phyloP scores from a whole-genome alignment of 2,797 vertebrate species.

The Sorex maritimensis region DNA sequence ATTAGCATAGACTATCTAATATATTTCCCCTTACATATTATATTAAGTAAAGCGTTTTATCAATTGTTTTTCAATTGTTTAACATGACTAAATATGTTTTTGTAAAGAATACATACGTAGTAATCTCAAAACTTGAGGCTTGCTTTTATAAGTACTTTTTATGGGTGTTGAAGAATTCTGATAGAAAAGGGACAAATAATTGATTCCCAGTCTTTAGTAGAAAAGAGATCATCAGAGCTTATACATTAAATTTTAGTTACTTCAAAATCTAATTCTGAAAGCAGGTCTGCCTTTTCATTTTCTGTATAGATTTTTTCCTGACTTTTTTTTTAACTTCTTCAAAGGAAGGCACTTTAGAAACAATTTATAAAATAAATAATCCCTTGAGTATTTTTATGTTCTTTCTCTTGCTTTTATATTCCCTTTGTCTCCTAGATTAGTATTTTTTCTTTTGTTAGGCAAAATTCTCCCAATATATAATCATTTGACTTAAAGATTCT shows the following conservation, averaged over 20 bases:
- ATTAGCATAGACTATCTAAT: constrained; percentile 44
- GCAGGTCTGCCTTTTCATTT: constrained; percentile 44
- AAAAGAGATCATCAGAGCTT: constrained; percentile 20
- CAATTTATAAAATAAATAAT: constrained; percentile 39
- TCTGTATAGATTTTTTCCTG: neutral
- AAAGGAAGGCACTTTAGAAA: constrained; percentile 27
- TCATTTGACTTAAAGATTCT: constrained; percentile 60
- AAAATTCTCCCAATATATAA: neutral
- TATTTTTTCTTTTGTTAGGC: constrained; percentile 50
- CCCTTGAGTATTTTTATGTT: constrained; percentile 33
- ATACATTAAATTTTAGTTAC: neutral
- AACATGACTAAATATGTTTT: constrained; percentile 1
- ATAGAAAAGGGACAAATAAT: constrained; percentile 2
- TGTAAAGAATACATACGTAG: neutral
- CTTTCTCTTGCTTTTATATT: neutral
- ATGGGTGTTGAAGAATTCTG: neutral
- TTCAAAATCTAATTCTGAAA: constrained; percentile 51
- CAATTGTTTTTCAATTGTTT: neutral
- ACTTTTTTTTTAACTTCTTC: constrained; percentile 35
- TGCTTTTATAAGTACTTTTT: neutral
- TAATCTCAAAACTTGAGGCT: constrained; percentile 47
- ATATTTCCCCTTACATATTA: neutral
- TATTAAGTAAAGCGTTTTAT: neutral
- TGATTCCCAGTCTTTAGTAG: neutral
- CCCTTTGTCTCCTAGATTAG: neutral